Percentiles rank a stretch among this genome's conserved stretches.
Evolutionary conservation across 1,140 invertebrate genomes (phyloP).

Genomic region (Leguminivora glycinivorella): DNA sequence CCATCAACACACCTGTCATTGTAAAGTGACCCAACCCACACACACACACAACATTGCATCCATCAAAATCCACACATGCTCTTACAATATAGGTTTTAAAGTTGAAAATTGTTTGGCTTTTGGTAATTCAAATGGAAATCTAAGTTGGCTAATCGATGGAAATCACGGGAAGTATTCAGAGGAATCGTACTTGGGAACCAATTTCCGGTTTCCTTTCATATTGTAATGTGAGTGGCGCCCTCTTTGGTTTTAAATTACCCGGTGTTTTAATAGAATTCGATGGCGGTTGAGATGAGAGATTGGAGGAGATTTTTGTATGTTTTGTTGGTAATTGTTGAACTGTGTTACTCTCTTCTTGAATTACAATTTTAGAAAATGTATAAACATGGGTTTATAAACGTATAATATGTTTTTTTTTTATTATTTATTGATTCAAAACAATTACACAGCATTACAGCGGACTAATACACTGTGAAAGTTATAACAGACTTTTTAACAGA

Average conservation of each 20-base stretch:
- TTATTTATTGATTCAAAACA: no score
- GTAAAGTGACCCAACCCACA: slow-evolving; percentile 18
- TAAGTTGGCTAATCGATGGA: slow-evolving; percentile 41
- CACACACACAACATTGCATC: background rate
- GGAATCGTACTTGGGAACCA: slow-evolving; percentile 50
- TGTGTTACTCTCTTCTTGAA: no score
- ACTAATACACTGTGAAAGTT: no score
- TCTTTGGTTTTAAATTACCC: slow-evolving; percentile 35
- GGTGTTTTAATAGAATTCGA: slow-evolving; percentile 20
- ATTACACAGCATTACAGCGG: no score
- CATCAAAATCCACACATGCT: background rate
- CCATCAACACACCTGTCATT: slow-evolving; percentile 18
- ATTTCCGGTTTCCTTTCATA: slow-evolving; percentile 55
- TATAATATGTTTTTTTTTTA: no score
- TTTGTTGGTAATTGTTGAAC: background rate
- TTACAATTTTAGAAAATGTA: no score
- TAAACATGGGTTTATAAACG: no score
- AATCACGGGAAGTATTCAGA: slow-evolving; percentile 45
- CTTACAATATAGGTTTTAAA: background rate
- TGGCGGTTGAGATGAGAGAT: background rate
- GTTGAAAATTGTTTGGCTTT: background rate
- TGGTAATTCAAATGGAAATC: slow-evolving; percentile 30
- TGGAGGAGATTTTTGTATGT: background rate
- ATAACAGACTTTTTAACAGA: no score
- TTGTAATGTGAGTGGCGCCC: slow-evolving; percentile 51